Evolutionary conservation across 2,888 invertebrate genomes (phyloP).

Genomic region (Desoria tigrina): DNA sequence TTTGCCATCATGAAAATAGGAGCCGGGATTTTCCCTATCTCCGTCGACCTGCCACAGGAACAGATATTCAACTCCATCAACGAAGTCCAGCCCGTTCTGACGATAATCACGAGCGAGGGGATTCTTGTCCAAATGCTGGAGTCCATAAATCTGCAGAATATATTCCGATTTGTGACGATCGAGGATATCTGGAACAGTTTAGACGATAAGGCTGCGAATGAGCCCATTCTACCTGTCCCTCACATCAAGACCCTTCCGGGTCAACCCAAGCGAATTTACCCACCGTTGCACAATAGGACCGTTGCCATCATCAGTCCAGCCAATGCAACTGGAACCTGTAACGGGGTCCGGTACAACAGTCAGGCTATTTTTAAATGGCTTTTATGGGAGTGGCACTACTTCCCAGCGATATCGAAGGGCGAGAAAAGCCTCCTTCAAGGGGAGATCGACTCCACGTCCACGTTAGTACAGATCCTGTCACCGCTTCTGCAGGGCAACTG

Average conservation of each 20-base stretch:
- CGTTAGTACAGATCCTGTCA: too few relatives aligned
- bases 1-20: constrained; percentile 36
- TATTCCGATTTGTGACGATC: constrained; percentile 13
- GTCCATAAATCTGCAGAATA: neutral
- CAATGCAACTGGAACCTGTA: constrained; percentile 18
- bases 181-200: constrained; percentile 28
- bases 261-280: too few relatives aligned
- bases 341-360: constrained; percentile 27
- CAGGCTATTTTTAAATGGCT: too few relatives aligned
- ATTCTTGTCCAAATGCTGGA: constrained; percentile 18
- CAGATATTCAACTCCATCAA: constrained; percentile 22
- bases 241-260: constrained; percentile 13
- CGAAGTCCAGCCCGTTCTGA: constrained; percentile 24
- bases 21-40: constrained; percentile 31
- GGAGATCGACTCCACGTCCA: too few relatives aligned
- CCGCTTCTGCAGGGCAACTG: too few relatives aligned
- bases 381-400: too few relatives aligned
- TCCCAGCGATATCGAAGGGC: too few relatives aligned
- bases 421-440: too few relatives aligned
- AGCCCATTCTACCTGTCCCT: constrained; percentile 14
- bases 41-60: constrained; percentile 19
- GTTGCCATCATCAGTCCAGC: too few relatives aligned
- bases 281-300: too few relatives aligned
- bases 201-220: neutral
- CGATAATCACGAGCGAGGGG: constrained; percentile 17